A percentile compares a stretch with the other conserved stretches of the same genome.
phyloP scores from a whole-genome alignment of 1,140 invertebrate species.

The Chionoecetes opilio region DNA sequence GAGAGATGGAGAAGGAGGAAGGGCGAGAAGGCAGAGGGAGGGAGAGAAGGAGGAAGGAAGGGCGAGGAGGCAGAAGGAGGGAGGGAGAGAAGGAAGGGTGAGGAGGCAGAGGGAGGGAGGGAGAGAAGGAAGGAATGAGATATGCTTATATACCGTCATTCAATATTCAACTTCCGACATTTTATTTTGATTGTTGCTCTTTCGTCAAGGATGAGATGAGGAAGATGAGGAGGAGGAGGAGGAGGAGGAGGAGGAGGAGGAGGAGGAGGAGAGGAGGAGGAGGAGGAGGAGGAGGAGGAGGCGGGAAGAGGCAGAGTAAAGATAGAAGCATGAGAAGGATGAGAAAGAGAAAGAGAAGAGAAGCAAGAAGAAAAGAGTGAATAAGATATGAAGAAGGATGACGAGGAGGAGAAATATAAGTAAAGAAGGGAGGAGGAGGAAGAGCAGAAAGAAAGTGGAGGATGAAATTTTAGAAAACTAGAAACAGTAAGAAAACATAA shows the following conservation, averaged over 20 bases:
- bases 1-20: background rate
- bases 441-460: background rate
- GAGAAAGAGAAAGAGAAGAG: background rate
- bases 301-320: background rate
- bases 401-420: background rate
- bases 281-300: constrained; percentile 24
- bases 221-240: background rate
- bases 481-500: too few species aligned
- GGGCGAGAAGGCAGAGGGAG: background rate
- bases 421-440: background rate
- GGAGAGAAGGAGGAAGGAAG: background rate
- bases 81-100: too few species aligned
- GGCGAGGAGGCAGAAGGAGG: too few species aligned
- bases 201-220: background rate
- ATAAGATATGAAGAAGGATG: background rate
- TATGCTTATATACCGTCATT: background rate
- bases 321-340: background rate
- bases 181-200: background rate
- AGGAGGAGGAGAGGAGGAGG: constrained; percentile 9
- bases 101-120: background rate
- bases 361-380: background rate
- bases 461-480: background rate
- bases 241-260: background rate
- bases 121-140: background rate
- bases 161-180: background rate